These are phyloP conservation scores for Nixonia krombeini DNA, from an alignment of 1,140 invertebrate genomes.

Conservation along the genomic window DNA sequence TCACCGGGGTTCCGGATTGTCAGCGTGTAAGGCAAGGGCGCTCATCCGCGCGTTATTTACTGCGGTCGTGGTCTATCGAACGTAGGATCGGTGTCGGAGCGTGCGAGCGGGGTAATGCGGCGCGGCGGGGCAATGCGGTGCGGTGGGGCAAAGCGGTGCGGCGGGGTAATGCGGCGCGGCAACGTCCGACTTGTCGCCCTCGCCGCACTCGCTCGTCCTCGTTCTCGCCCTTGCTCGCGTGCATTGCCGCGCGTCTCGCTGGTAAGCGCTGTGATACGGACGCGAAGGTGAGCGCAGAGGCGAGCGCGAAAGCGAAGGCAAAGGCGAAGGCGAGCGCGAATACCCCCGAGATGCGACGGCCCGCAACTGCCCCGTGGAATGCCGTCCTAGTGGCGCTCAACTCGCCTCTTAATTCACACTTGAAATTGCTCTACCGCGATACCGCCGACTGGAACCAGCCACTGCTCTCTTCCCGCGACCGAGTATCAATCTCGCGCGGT, in stretches of 20 bases:
- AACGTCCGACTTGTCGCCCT: no score
- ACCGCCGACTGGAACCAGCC: no score
- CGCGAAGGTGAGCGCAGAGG: no score
- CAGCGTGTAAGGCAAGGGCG: no score
- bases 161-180: conserved; percentile 42
- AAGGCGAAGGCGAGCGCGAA: conserved; percentile 56
- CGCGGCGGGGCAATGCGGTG: conserved; percentile 31
- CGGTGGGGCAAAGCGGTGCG: conserved; percentile 45
- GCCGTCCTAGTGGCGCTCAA: conserved; percentile 72
- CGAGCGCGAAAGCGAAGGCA: no score
- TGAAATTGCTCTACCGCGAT: conserved; percentile 1
- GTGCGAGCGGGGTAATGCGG: conserved; percentile 25
- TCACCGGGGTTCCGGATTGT: no score
- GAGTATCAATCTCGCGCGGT: no score
- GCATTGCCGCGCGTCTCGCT: no score
- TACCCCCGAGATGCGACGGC: conserved; percentile 57
- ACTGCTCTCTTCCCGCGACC: no score
- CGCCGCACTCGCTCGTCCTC: conserved; percentile 54
- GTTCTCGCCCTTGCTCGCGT: no score
- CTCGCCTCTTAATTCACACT: conserved; percentile 68
- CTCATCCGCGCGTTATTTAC: conserved; percentile 52
- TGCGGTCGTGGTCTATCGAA: conserved; percentile 43
- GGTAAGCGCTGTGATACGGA: no score
- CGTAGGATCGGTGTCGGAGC: no score
- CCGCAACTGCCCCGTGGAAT: conserved; percentile 66